Conservation (phyloP, 2,797 vertebrate species). For the Paramormyrops hopkinsi region DNA sequence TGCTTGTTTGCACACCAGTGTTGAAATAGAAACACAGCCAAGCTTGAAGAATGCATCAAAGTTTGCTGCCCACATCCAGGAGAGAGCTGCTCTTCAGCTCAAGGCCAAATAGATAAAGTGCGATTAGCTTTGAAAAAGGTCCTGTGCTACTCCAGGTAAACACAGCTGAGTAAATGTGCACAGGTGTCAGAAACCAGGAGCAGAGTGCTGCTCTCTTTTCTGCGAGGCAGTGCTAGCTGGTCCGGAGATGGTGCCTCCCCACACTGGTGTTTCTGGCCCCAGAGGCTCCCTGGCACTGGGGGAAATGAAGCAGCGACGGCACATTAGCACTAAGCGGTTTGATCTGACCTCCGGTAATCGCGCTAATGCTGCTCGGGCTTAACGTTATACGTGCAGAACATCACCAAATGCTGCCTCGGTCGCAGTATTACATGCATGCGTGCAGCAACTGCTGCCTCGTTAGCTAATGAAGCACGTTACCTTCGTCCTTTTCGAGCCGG, state of each 20-base stretch:
- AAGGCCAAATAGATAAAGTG: neutral
- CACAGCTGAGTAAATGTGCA: neutral
- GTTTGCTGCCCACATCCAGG: neutral
- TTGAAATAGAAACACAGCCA: neutral
- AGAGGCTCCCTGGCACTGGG: neutral
- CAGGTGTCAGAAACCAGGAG: neutral
- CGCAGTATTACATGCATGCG: neutral
- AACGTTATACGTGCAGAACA: neutral
- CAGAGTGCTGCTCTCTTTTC: neutral
- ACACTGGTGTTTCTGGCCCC: neutral
- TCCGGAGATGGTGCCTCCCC: neutral
- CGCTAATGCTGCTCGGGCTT: neutral
- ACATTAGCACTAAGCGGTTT: neutral
- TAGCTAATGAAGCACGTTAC: neutral
- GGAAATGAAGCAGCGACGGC: neutral
- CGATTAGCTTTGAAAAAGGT: neutral
- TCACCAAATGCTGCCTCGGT: neutral
- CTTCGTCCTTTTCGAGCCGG: neutral
- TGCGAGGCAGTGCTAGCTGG: neutral
- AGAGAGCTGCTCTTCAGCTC: neutral
- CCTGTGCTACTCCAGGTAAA: neutral
- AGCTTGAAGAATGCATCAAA: neutral
- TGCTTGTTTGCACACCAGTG: neutral
- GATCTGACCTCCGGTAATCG: neutral
- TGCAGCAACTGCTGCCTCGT: neutral